Conservation (phyloP, 2,888 invertebrate genomes). For the Metacarcinus magister region DNA sequence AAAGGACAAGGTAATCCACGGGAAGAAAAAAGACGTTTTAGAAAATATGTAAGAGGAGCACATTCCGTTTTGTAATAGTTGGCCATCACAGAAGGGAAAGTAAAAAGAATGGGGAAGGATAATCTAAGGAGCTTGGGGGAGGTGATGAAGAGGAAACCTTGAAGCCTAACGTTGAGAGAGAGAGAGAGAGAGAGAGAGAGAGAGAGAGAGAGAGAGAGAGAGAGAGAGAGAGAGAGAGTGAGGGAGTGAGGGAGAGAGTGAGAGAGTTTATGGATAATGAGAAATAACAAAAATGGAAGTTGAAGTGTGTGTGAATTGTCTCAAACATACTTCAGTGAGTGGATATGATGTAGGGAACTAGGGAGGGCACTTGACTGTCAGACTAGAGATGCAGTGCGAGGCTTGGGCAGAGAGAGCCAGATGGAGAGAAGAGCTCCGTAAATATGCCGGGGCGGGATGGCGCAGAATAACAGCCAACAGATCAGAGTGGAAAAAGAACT, state of each 20-base stretch:
- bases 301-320: neutral
- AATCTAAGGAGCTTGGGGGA: too few species aligned
- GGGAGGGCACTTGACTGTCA: neutral
- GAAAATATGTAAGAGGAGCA: neutral
- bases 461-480: constrained; percentile 43
- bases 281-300: neutral
- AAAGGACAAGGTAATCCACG: neutral
- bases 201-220: constrained; percentile 17
- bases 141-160: too few species aligned
- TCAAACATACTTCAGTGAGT: neutral
- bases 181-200: neutral
- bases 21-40: neutral
- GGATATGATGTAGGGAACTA: neutral
- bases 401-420: constrained; percentile 35
- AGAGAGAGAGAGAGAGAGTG: neutral
- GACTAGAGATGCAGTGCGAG: constrained; percentile 20
- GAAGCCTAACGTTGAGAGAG: too few species aligned
- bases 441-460: constrained; percentile 23
- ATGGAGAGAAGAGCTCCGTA: constrained; percentile 56
- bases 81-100: neutral
- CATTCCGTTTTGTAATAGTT: neutral
- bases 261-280: neutral
- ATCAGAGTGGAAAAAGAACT: constrained; percentile 46
- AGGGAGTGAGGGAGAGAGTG: constrained; percentile 21
- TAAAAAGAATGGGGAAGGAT: neutral